Percentiles rank a stretch among this genome's conserved stretches.
These are phyloP conservation scores for Portunus trituberculatus DNA, from an alignment of 1,140 invertebrate genomes.

Conservation along the genomic window DNA sequence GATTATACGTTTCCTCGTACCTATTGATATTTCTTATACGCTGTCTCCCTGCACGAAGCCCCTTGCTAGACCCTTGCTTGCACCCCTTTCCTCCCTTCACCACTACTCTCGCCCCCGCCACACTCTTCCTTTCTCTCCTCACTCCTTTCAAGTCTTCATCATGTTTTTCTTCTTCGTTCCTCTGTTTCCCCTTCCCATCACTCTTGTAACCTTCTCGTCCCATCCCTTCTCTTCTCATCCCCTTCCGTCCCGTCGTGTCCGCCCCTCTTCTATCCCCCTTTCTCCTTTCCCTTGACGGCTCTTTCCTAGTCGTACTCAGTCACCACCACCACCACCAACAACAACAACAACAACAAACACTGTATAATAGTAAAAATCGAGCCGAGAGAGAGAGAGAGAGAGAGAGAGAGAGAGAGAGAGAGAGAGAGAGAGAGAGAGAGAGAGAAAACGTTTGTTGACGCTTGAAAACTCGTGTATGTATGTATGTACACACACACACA, in stretches of 20 bases:
- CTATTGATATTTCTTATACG: background rate
- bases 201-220: background rate
- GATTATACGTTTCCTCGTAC: background rate
- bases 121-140: background rate
- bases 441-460: background rate
- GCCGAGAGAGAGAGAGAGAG: too few relatives aligned
- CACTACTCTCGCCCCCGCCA: too few relatives aligned
- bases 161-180: background rate
- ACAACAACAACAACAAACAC: background rate
- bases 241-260: background rate
- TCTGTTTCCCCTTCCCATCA: background rate
- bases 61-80: background rate
- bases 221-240: background rate
- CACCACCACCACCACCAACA: conserved; percentile 29
- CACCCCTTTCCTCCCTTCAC: background rate
- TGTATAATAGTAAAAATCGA: background rate
- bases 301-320: background rate
- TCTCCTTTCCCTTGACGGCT: background rate
- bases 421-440: too few relatives aligned
- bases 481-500: background rate
- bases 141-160: background rate
- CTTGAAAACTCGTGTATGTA: background rate
- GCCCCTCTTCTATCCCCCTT: background rate
- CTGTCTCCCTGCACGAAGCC: background rate
- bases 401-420: too few relatives aligned